Evolutionary conservation across 2,888 invertebrate species (phyloP).

Genomic region (Artemia sinica): DNA sequence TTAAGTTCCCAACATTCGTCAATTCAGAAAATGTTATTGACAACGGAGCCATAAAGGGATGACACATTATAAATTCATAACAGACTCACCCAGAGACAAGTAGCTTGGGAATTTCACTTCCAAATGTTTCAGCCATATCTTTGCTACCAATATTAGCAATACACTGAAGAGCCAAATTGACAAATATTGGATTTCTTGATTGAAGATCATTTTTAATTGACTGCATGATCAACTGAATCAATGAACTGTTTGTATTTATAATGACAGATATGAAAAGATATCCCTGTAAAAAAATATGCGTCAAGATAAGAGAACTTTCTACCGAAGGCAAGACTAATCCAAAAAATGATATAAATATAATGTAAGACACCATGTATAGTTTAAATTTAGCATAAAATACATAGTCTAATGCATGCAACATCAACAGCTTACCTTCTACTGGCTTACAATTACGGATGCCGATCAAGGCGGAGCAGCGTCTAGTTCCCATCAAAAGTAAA

Average conservation of each 20-base stretch:
- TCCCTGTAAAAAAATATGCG: conserved; percentile 46
- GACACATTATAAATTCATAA: no score
- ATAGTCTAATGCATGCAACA: no score
- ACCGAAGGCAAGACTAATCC: conserved; percentile 7
- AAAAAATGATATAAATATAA: conserved; percentile 20
- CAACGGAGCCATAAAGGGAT: no score
- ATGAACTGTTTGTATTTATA: conserved; percentile 94
- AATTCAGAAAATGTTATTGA: no score
- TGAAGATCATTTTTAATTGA: conserved; percentile 96
- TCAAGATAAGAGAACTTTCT: background rate
- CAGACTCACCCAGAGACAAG: conserved; percentile 72
- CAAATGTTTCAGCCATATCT: conserved; percentile 99
- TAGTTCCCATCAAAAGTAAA: background rate
- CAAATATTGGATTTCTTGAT: conserved; percentile 91
- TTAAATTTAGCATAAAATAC: no score
- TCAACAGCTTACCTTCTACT: background rate
- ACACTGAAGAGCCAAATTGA: conserved; percentile 94
- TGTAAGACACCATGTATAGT: background rate
- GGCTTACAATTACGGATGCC: background rate
- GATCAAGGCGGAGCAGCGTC: conserved; percentile 17
- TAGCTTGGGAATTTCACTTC: conserved; percentile 91
- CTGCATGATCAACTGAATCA: conserved; percentile 96
- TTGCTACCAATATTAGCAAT: conserved; percentile 98
- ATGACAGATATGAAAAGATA: conserved; percentile 98
- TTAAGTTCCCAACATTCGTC: no score